Conservation (phyloP, 2,797 vertebrate genomes). For the Valencia hispanica region DNA sequence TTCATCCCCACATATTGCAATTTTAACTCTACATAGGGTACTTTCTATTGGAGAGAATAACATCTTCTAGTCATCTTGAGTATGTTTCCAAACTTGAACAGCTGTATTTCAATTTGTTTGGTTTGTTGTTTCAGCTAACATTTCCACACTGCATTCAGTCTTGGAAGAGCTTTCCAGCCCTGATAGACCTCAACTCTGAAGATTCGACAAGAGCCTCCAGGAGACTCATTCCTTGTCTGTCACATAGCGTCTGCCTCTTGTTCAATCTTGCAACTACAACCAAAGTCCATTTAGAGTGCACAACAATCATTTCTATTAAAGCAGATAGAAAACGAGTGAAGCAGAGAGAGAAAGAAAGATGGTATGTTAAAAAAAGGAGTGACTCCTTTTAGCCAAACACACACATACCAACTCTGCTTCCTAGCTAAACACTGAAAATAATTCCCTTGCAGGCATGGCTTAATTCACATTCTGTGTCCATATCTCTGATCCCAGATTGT, state of each 20-base stretch:
- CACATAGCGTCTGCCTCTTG: conserved; percentile 49
- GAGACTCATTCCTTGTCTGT: conserved; percentile 40
- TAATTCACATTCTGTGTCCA: conserved; percentile 75
- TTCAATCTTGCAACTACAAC: conserved; percentile 56
- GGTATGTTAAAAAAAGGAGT: conserved; percentile 41
- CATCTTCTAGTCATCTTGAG: not conserved
- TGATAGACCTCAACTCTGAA: conserved; percentile 54
- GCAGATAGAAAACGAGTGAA: conserved; percentile 13
- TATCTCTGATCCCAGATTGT: conserved; percentile 69
- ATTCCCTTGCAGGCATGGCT: conserved; percentile 74
- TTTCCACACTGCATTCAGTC: conserved; percentile 52
- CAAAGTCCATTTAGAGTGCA: conserved; percentile 62
- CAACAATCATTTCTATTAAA: conserved; percentile 52
- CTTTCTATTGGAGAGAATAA: not conserved
- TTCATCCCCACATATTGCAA: not conserved
- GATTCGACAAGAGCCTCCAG: conserved; percentile 51
- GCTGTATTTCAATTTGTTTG: not conserved
- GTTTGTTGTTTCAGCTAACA: conserved; percentile 32
- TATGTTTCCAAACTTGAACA: not conserved
- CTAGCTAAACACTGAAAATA: conserved; percentile 58
- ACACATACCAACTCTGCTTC: conserved; percentile 28
- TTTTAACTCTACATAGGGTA: not conserved
- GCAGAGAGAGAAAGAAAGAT: conserved; percentile 12
- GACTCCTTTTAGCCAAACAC: conserved; percentile 11
- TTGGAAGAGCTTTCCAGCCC: conserved; percentile 61